phyloP scores from a whole-genome alignment of 1,140 invertebrate species.

The Caenorhabditis tropicalis region DNA sequence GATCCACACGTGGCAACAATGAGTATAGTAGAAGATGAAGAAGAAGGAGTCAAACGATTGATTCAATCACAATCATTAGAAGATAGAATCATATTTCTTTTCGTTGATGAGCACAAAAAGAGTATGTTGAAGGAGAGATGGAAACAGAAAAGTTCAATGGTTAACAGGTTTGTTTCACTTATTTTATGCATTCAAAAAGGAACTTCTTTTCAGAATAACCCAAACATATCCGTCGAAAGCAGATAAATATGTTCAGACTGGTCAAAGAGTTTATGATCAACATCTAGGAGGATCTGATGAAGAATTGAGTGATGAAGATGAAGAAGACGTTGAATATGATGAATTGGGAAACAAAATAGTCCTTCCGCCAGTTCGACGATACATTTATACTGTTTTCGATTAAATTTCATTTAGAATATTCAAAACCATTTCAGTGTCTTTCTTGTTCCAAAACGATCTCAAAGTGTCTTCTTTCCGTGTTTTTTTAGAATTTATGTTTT shows the following conservation, averaged over 20 bases:
- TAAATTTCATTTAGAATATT: background rate
- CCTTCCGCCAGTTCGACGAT: slow-evolving; percentile 4
- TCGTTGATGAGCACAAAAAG: slow-evolving; percentile 55
- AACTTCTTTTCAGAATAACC: slow-evolving; percentile 45
- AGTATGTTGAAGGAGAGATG: slow-evolving; percentile 52
- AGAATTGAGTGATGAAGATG: slow-evolving; percentile 36
- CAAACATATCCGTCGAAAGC: slow-evolving; percentile 52
- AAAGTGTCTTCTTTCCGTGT: background rate
- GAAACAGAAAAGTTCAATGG: slow-evolving; percentile 47
- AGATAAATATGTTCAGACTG: slow-evolving; percentile 55
- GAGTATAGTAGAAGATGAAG: slow-evolving; percentile 50
- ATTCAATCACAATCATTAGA: slow-evolving; percentile 46
- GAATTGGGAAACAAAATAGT: slow-evolving; percentile 29
- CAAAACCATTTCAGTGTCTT: background rate
- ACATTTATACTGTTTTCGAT: slow-evolving; percentile 56
- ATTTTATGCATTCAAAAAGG: no score
- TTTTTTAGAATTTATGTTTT: background rate
- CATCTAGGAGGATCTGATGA: slow-evolving; percentile 25
- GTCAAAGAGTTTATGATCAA: slow-evolving; percentile 54
- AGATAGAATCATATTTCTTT: slow-evolving; percentile 50
- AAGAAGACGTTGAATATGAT: slow-evolving; percentile 48
- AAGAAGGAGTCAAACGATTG: slow-evolving; percentile 52
- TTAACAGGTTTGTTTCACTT: no score
- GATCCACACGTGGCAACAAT: slow-evolving; percentile 55
- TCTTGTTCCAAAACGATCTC: slow-evolving; percentile 1